Percentiles rank a stretch among this genome's conserved stretches.
These are phyloP conservation scores for Stegodyphus mimosarum DNA, from an alignment of 1,140 invertebrate species.

Conservation along the genomic window DNA sequence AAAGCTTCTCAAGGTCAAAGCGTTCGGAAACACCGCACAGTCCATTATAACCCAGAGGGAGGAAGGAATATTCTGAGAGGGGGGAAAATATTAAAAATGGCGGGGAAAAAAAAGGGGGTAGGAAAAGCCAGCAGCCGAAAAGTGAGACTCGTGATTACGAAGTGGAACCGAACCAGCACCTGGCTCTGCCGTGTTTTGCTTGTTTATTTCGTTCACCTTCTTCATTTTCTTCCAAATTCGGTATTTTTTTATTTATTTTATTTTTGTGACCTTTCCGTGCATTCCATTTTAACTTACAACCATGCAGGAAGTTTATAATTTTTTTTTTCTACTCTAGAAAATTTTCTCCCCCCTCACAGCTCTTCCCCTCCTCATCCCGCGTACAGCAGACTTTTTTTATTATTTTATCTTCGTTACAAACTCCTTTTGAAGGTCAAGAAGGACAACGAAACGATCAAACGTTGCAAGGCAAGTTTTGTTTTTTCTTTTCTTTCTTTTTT, in stretches of 20 bases:
- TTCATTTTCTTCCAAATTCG: slow-evolving; percentile 34
- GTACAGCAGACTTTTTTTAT: background rate
- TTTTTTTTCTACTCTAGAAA: slow-evolving; percentile 25
- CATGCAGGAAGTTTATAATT: slow-evolving; percentile 45
- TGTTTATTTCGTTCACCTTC: slow-evolving; percentile 46
- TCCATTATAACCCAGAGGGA: slow-evolving; percentile 31
- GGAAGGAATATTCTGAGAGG: background rate
- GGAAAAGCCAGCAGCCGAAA: background rate
- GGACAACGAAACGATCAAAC: slow-evolving; percentile 1
- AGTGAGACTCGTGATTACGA: slow-evolving; percentile 38
- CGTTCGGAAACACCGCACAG: slow-evolving; percentile 20
- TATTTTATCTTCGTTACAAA: background rate
- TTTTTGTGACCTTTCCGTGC: slow-evolving; percentile 47
- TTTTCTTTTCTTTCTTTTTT: background rate
- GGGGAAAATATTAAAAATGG: slow-evolving; percentile 31
- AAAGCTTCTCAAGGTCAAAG: slow-evolving; percentile 47
- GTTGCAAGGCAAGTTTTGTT: background rate
- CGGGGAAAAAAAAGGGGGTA: slow-evolving; percentile 12
- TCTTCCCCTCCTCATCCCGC: background rate
- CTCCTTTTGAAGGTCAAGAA: slow-evolving; percentile 11
- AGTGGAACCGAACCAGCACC: slow-evolving; percentile 52
- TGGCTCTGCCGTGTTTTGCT: slow-evolving; percentile 29
- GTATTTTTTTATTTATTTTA: slow-evolving; percentile 35
- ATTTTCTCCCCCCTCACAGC: slow-evolving; percentile 1
- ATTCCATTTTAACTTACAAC: slow-evolving; percentile 44